Conservation (phyloP, 2,888 invertebrate species). For the Calliopum simillimum region DNA sequence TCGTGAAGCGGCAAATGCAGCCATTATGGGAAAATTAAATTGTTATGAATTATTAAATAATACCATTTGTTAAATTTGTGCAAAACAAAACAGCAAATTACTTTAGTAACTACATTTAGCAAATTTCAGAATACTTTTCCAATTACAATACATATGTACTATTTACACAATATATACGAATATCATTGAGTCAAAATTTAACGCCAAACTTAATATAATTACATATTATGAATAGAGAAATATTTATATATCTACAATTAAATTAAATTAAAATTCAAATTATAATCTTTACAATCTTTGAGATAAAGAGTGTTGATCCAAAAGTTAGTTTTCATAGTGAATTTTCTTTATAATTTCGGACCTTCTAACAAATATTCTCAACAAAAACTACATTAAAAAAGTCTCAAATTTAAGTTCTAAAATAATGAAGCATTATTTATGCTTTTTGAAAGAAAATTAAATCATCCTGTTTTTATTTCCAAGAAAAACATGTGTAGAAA, state of each 20-base stretch:
- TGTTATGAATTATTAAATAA: constrained; percentile 67
- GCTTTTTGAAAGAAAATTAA: too few relatives aligned
- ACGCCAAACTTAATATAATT: constrained; percentile 27
- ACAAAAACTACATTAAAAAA: too few relatives aligned
- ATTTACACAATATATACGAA: constrained; percentile 10
- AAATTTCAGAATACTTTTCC: constrained; percentile 12
- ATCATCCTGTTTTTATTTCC: too few relatives aligned
- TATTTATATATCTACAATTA: constrained; percentile 36
- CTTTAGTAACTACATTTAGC: constrained; percentile 28
- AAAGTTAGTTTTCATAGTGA: too few relatives aligned
- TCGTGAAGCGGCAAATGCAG: constrained; percentile 55
- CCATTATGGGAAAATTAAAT: constrained; percentile 50
- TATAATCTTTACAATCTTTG: too few relatives aligned
- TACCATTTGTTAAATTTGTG: constrained; percentile 63
- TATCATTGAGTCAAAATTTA: constrained; percentile 24
- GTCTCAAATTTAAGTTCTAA: too few relatives aligned
- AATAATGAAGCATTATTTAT: too few relatives aligned
- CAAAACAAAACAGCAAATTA: constrained; percentile 33
- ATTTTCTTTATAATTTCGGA: too few relatives aligned
- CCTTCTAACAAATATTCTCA: too few relatives aligned
- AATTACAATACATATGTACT: too few relatives aligned
- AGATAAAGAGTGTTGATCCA: too few relatives aligned
- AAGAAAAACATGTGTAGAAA: too few relatives aligned
- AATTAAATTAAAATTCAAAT: neutral
- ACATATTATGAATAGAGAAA: constrained; percentile 20